phyloP scores from a whole-genome alignment of 2,888 invertebrate genomes.

The Empis stercorea region DNA sequence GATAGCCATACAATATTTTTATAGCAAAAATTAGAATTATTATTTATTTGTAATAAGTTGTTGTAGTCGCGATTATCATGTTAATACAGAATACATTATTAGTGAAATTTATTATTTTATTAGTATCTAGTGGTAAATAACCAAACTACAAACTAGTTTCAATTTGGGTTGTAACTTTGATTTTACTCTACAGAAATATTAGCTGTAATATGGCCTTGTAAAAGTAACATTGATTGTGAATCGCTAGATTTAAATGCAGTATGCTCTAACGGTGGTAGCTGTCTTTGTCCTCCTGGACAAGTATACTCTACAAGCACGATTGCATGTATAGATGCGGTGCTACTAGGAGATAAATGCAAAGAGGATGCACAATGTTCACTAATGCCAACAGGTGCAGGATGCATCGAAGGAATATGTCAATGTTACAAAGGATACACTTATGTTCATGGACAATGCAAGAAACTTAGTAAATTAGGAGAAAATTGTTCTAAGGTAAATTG shows the following conservation, averaged over 20 bases:
- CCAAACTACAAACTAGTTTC: no score
- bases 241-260: slow-evolving; percentile 3
- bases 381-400: slow-evolving; percentile 12
- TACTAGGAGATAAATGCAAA: slow-evolving; percentile 9
- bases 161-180: no score
- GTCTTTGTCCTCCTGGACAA: slow-evolving; percentile 11
- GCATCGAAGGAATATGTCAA: slow-evolving; percentile 10
- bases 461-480: slow-evolving; percentile 8
- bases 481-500: slow-evolving; percentile 7
- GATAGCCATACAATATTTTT: no score
- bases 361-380: slow-evolving; percentile 13
- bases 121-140: no score
- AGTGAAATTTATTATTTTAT: no score
- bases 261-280: slow-evolving; percentile 7
- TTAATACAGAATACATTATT: no score
- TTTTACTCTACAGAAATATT: background rate
- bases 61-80: no score
- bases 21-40: no score
- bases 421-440: slow-evolving; percentile 13
- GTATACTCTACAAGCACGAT: slow-evolving; percentile 10
- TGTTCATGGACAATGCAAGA: slow-evolving; percentile 12
- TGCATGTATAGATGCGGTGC: slow-evolving; percentile 9
- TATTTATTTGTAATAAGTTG: no score
- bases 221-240: slow-evolving; percentile 6
- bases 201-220: slow-evolving; percentile 9